Base-by-base conservation (phyloP, 2,113 vertebrate genomes). In the Elaphurus davidianus region DNA sequence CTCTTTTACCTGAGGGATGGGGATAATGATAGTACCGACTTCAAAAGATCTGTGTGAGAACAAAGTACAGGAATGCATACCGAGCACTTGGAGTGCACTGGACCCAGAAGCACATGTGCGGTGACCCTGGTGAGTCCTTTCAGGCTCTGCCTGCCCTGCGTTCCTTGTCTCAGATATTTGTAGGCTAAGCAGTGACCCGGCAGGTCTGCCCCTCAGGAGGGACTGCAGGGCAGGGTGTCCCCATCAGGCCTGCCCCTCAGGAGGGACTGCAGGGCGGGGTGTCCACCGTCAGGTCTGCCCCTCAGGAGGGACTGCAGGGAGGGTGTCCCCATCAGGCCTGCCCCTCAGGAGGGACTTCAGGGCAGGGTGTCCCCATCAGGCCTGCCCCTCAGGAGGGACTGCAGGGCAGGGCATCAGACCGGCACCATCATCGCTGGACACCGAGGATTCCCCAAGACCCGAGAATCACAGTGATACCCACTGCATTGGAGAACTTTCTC, bases 51-150 rank as follows among this genome's bases (percentile, higher is more conserved):
- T 52, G 8, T 1, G 2, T 30, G 28, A 55, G 60, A 91, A 16
- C 36, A 10, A 78, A 30, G 55, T 10, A 14, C 78, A 19, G 27
- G 21, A 12, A 30, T 0, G 0, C 0, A 0, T 3, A 3, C 3
- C 0, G 2, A 52, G 79, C 8, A 0, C 16, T 36, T 11, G 67
- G 67, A 5, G 43, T 27, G 3, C 17, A 0, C 47, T 4, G 15
- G 79, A 54, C 91, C 67, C 27, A n/a, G 16, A 19, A 52, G 87
- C 64, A 47, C 57, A 6, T 0, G 25, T 12, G 19, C 2, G 2
- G 13, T 15, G 9, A 92, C n/a, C 6, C 27, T 33, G 11, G 10
- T 33, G 78, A 33, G 12, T 25, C 16, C 57, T 54, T 50, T 50
- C 6, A 1, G 21, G 14, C 62, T 21, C 86, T 1, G 1, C 64